Base-by-base conservation (phyloP, 2,888 invertebrate species). In the Apodemia zela region DNA sequence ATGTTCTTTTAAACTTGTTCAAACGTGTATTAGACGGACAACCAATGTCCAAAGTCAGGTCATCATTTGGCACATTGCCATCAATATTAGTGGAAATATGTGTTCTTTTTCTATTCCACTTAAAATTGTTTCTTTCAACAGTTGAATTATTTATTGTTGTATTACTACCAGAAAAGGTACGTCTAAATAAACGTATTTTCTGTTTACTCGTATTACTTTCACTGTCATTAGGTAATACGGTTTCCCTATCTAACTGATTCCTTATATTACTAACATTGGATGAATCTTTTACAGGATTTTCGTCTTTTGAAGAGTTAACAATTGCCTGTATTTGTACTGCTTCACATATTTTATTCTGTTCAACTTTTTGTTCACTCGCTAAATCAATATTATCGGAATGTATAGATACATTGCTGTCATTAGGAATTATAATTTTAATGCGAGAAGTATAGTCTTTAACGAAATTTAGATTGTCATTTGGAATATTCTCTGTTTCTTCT, bases 381-480 rank as follows among this genome's bases (percentile, higher is more conserved):
- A 21, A 21, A 21, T 25, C 25, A 0, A 13, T 5, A 29, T 59
- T 15, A n/a, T 63, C 35, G 10, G 45, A 42, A 38, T 66, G 51
- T 59, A 6, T 15, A 42, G 38, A 10, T 38, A 63, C n/a, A 49
- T 57, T 62, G 59, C 13, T 18, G 60, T 71, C 61, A 66, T 74
- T 74, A 17, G 68, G 67, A 59, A 76, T 67, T 18, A 71, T 72
- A 62, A 74, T 71, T 66, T 69, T 69, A 60, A 69, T 68, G 60
- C 47, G 38, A 13, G 15, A 15, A 60, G 65, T 13, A 38, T 58
- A 62, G 18, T 45, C 38, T 61, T 62, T 49, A 57, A 57, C 38
- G 11, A 35, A 18, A 38, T 18, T 62, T 35, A 35, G 18, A 11
- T 45, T 58, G 33, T 47, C 42, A 42, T 42, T 42, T 42, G 42